Base-by-base conservation (phyloP, 1,140 invertebrate genomes). In the Geopemphigus sp. region DNA sequence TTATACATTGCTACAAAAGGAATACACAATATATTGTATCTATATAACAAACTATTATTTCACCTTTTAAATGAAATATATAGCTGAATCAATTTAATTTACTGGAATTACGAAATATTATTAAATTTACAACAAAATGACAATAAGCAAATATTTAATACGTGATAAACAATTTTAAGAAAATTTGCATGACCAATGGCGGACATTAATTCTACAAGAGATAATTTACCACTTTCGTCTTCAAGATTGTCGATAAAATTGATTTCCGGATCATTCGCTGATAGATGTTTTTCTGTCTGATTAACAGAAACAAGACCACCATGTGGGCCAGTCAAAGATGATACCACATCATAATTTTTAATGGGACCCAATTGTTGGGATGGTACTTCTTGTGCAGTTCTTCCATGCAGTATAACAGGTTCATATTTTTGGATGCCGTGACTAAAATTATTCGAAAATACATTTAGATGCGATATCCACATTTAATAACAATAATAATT, bases 221-320 rank as follows among this genome's bases (percentile, higher is more conserved):
- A 32, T 5, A n/a, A 72, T 47, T 29, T 61, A 63, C 56, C 54
- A 45, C 72, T 50, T 54, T 82, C 83, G 17, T 90, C 89, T 82
- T 90, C 89, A 81, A 88, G 86, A 66, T 89, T 90, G 83, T 93
- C 92, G 82, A 93, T 93, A 82, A 91, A 93, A 84, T 92, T 91
- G 29, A 93, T 91, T 83, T 93, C 92, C 53, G 89, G 87, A 80
- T 92, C 91, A 74, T 87, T 88, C 59, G 88, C 87, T 81, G 89
- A 90, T 66, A 91, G 85, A 85, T 91, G 90, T 80, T 89, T 88
- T 83, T 91, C 89, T 81, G 88, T 88, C 39, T 89, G 84, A 85
- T 90, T 91, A 10, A 94, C 92, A 19, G 90, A 90, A 1, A 91
- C 92, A 15, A 93, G 87, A 10, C 92, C 93, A 72, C 91, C 91